These are phyloP conservation scores for Sandelia bainsii DNA, from an alignment of 2,797 vertebrate species.

Conservation along the genomic window DNA sequence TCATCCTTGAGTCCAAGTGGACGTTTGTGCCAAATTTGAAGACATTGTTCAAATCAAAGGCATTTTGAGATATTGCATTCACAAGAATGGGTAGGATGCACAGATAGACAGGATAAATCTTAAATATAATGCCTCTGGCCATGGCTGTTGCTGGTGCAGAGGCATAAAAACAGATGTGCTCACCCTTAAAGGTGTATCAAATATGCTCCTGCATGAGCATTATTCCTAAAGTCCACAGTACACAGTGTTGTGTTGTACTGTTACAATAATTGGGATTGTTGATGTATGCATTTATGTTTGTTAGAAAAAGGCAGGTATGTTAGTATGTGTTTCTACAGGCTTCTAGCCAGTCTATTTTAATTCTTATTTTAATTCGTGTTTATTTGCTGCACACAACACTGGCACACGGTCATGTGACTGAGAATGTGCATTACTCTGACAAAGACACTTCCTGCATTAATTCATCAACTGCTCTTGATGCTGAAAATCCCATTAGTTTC, in stretches of 20 bases:
- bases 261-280: slow-evolving; percentile 10
- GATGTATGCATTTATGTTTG: not conserved
- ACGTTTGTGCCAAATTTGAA: no score
- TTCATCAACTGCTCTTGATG: slow-evolving; percentile 58
- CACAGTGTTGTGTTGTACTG: not conserved
- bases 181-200: no score
- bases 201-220: no score
- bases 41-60: no score
- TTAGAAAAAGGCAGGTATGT: slow-evolving; percentile 2
- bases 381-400: slow-evolving; percentile 8
- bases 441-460: slow-evolving; percentile 47
- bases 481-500: slow-evolving; percentile 69
- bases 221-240: no score
- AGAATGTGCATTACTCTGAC: slow-evolving; percentile 40
- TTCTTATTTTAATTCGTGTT: slow-evolving; percentile 6
- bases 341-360: not conserved
- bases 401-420: slow-evolving; percentile 7
- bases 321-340: slow-evolving; percentile 11
- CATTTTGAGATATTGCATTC: no score
- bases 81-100: no score
- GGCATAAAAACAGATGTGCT: no score
- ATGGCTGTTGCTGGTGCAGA: no score
- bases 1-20: no score
- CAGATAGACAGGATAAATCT: no score
- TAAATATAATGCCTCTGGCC: no score